Evolutionary conservation across 2,797 vertebrate genomes (phyloP), one percentile per base, ranked within the genome.

Genomic region (Enteromius argenteus): DNA sequence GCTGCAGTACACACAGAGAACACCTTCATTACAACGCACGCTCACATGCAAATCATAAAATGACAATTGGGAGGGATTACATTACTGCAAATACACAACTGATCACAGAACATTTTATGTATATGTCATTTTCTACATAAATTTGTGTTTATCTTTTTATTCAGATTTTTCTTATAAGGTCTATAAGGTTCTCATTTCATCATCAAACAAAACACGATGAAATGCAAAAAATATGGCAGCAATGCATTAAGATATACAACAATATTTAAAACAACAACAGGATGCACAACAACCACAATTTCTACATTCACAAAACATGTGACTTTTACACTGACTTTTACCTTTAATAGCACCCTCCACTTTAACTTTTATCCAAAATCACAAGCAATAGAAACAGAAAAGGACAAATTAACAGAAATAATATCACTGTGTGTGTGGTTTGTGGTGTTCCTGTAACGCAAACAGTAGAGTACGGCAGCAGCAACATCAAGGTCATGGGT

Each of bases 301-400:
- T 79, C 32, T 56, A 80, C 3, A 0, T 56, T 49, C 30, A 81
- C 27, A 58, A 60, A 68, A 69, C 80, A 88, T 44, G 0, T 60
- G 86, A n/a, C n/a, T n/a, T n/a, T n/a, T n/a, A n/a, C 17, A 87
- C 87, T 87, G 0, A 15, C 51, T 79, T 85, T 96, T 97, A 97
- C 96, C 95, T 96, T 97, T 96, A 90, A 96, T 91, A 90, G 95
- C 93, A 94, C 90, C 96, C 91, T 96, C 95, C 95, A 96, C 95
- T 96, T 96, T 96, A 91, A 95, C 96, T 97, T 95, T 87, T 92
- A 90, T 90, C 86, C 77, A 89, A 92, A 93, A 90, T 93, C 93
- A 85, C 87, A 89, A 91, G 91, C 90, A 87, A 87, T 89, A 94
- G 15, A 27, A 62, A 88, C 85, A 84, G 81, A 81, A 85, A 76